Conservation (phyloP, 2,113 vertebrate species). For the Colossoma macropomum region DNA sequence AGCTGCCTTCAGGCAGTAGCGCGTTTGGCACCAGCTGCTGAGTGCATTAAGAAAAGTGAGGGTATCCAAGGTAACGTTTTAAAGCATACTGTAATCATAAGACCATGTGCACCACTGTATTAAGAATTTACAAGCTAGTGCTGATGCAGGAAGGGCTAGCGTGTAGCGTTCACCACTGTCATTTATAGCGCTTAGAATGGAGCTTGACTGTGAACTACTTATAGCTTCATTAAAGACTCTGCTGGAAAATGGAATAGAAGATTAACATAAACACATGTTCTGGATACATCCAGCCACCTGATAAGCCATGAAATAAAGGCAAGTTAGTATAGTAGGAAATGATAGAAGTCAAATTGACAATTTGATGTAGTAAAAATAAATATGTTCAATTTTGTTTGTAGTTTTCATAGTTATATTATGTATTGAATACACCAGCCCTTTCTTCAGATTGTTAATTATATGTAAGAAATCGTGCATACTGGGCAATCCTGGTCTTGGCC, state of each 20-base stretch:
- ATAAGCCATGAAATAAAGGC: not conserved
- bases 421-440: not conserved
- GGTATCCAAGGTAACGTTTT: constrained; percentile 55
- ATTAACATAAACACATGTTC: not conserved
- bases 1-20: not conserved
- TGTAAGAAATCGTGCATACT: not conserved
- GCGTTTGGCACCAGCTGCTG: constrained; percentile 24
- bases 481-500: not conserved
- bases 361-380: no score
- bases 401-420: not conserved
- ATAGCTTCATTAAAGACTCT: not conserved
- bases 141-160: constrained; percentile 26
- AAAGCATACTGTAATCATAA: constrained; percentile 53
- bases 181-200: not conserved
- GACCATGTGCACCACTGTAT: constrained; percentile 25
- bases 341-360: no score
- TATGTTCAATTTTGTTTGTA: no score
- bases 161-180: constrained; percentile 19
- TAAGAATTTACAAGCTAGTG: constrained; percentile 48
- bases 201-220: not conserved
- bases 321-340: no score
- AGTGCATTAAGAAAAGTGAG: constrained; percentile 29
- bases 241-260: not conserved
- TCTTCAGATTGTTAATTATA: not conserved
- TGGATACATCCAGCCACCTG: not conserved